Conservation (phyloP, 2,113 vertebrate species). For the Actenoides lindsayi region DNA sequence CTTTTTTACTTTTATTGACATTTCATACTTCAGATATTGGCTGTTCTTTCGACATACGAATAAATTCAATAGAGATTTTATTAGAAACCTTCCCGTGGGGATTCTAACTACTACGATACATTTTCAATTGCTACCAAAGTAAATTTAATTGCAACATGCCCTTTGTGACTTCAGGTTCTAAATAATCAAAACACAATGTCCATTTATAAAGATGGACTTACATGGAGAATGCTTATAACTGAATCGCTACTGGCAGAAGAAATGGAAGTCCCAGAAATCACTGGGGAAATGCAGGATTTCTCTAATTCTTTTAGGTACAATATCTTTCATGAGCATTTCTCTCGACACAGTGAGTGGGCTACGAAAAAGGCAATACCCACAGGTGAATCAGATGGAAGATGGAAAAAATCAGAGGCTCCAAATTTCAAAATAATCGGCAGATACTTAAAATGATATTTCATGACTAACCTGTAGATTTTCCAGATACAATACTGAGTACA, state of each 20-base stretch:
- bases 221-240: neutral
- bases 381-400: neutral
- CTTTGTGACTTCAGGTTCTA: conserved; percentile 2
- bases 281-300: neutral
- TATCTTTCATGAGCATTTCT: neutral
- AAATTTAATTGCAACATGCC: conserved; percentile 12
- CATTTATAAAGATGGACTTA: neutral
- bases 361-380: neutral
- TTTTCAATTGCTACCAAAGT: neutral
- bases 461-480: neutral
- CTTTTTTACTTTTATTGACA: conserved; percentile 7
- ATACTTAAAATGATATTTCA: neutral
- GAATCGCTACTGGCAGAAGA: neutral
- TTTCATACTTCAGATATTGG: conserved; percentile 17
- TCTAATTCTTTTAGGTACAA: neutral
- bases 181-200: conserved; percentile 11
- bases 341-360: neutral
- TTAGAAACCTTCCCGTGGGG: neutral
- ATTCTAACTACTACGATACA: neutral
- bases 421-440: neutral
- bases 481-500: neutral
- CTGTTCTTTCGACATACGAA: neutral
- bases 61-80: conserved; percentile 29
- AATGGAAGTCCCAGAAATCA: neutral
- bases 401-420: neutral